Conservation (phyloP, 2,113 vertebrate genomes). For the Siphamia tubifer region DNA sequence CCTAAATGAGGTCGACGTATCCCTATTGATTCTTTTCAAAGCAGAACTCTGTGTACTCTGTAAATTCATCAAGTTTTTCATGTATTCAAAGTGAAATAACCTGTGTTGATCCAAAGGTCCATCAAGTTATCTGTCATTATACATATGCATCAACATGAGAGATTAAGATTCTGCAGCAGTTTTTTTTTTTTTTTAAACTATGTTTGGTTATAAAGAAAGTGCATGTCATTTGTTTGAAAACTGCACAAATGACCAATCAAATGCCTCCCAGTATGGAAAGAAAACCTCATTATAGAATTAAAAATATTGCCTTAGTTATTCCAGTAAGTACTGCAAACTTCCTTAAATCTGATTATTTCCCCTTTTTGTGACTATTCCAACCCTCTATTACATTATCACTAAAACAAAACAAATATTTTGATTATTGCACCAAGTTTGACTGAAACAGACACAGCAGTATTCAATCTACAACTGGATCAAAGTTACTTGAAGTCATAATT, state of each 20-base stretch:
- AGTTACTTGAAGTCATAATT: too few relatives aligned
- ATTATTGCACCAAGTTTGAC: too few relatives aligned
- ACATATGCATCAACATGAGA: too few relatives aligned
- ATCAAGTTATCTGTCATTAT: background rate
- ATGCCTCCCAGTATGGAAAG: background rate
- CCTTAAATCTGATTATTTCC: background rate
- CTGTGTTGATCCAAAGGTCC: background rate
- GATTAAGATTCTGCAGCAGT: background rate
- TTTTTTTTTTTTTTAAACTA: too few relatives aligned
- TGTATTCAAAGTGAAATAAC: constrained; percentile 16
- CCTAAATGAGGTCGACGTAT: constrained; percentile 54
- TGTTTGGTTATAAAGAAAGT: background rate
- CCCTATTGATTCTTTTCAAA: constrained; percentile 59
- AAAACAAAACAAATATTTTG: too few relatives aligned
- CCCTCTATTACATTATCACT: background rate
- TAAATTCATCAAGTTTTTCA: constrained; percentile 18
- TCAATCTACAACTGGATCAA: too few relatives aligned
- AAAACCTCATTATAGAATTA: constrained; percentile 2
- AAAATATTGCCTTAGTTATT: constrained; percentile 1
- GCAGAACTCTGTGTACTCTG: background rate
- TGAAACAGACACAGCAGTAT: too few relatives aligned
- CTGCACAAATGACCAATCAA: background rate
- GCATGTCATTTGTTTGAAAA: background rate
- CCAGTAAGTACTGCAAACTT: background rate
- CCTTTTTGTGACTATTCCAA: background rate